Base-by-base conservation (phyloP, 2,113 vertebrate genomes). In the Erpornis zantholeuca region DNA sequence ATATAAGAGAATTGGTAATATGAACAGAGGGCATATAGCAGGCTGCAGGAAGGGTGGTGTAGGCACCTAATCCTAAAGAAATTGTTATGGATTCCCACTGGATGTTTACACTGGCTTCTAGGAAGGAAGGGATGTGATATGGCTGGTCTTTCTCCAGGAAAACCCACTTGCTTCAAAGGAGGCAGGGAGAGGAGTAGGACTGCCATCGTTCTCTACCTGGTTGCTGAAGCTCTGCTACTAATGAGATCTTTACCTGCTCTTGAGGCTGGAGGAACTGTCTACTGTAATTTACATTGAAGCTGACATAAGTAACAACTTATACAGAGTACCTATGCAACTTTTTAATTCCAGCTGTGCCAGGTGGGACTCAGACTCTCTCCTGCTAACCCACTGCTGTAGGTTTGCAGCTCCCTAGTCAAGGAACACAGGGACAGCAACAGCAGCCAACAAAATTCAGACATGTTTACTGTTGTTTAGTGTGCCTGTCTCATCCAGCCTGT, bases 11-110 rank as follows among this genome's bases (percentile, higher is more conserved):
- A 78, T 2, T 47, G 31, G 15, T 69, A 45, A 60, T n/a, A 72
- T 2, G 42, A 89, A 60, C 9, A 84, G 14, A 94, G 44, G 23
- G 7, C 44, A 94, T 12, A 68, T 1, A 85, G 75, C 45, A 85
- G 40, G 63, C 44, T 77, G 40, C 15, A 59, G 65, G 29, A 45
- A 71, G n/a, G 19, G 33, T 60, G 33, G 15, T 44, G 10, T 25
- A 81, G 61, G 36, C 56, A 83, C 17, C 33, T 45, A 29, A 31
- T 77, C 12, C 42, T 36, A 52, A 71, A 86, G 38, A 79, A 81
- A 68, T 56, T 19, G 1, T 52, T 90, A 47, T 0, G 12, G 24
- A 76, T 78, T 81, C 2, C 2, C 1, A 1, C 8, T 61, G n/a
- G 9, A 60, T 94, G 19, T 64, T 91, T 78, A 56, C 25, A 17